Evolutionary conservation across 2,888 invertebrate genomes (phyloP), one percentile per base, ranked within the genome.

Genomic region (Pyrrhia umbra): DNA sequence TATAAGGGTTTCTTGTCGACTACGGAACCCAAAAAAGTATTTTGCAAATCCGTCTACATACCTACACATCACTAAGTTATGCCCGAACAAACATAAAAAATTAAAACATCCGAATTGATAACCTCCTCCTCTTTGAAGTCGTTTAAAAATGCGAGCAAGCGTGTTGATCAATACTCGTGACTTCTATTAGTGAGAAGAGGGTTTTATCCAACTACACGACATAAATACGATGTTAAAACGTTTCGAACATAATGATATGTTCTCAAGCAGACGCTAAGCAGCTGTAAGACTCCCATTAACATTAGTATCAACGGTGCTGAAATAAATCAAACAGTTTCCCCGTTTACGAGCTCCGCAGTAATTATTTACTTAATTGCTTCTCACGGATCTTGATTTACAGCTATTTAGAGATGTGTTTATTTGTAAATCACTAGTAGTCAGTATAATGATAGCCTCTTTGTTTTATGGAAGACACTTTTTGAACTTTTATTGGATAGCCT

Each of bases 321-420:
- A 62, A 67, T 67, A 71, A 67, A 67, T 71, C 67, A 67, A 52
- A 42, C 21, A 15, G 45, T 6, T n/a, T 21, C 20, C 15, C 20
- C 18, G 27, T 67, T 71, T 47, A 71, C 67, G 67, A 71, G 72
- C 64, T 9, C 64, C 37, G 16, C 49, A 45, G 49, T 40, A 52
- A 42, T 71, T 71, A 54, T 30, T 71, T 27, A 50, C 37, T 63
- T 37, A 52, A 67, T 71, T 54, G 46, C 64, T 20, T 61, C 18
- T 47, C 39, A 42, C 21, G 40, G 21, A 42, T 52, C 23, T 21
- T 47, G 46, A 47, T 71, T 71, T 71, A 63, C 46, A 23, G 21
- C 25, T 8, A 47, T 23, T 21, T 42, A n/a, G 15, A n/a, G 5
- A 8, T n/a, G 15, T 47, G 46, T 39, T 46, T 46, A 13, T 37